phyloP scores from a whole-genome alignment of 2,113 vertebrate genomes.

The Lampris megalopsis region DNA sequence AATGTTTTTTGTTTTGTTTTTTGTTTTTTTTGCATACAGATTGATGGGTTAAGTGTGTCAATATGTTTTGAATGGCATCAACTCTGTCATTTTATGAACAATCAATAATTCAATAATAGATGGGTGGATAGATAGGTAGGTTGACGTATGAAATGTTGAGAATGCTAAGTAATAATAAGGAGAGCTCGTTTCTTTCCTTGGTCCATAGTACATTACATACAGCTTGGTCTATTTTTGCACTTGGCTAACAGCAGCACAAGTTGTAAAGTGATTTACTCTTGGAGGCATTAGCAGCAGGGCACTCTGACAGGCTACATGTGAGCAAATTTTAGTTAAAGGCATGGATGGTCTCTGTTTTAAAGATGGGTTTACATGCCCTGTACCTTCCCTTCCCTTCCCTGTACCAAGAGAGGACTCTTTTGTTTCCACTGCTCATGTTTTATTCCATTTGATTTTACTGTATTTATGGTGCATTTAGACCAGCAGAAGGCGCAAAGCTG shows the following conservation, averaged over 20 bases:
- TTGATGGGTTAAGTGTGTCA: constrained; percentile 54
- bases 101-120: constrained; percentile 48
- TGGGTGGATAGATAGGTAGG: too few relatives aligned
- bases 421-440: background rate
- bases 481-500: background rate
- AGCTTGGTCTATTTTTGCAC: constrained; percentile 2
- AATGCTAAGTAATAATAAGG: background rate
- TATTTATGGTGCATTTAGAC: constrained; percentile 9
- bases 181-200: background rate
- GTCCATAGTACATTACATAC: background rate
- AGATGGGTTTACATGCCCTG: background rate
- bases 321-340: background rate
- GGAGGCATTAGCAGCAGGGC: background rate
- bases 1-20: constrained; percentile 53
- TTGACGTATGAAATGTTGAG: background rate
- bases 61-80: constrained; percentile 56
- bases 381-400: background rate
- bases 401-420: background rate
- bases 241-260: background rate
- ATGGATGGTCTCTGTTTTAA: constrained; percentile 2
- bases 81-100: constrained; percentile 54
- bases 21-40: constrained; percentile 57
- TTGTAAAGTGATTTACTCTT: background rate
- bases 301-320: background rate
- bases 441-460: background rate